These are phyloP conservation scores for Macaca nemestrina DNA, from an alignment of 2,113 vertebrate species.

Conservation along the genomic window DNA sequence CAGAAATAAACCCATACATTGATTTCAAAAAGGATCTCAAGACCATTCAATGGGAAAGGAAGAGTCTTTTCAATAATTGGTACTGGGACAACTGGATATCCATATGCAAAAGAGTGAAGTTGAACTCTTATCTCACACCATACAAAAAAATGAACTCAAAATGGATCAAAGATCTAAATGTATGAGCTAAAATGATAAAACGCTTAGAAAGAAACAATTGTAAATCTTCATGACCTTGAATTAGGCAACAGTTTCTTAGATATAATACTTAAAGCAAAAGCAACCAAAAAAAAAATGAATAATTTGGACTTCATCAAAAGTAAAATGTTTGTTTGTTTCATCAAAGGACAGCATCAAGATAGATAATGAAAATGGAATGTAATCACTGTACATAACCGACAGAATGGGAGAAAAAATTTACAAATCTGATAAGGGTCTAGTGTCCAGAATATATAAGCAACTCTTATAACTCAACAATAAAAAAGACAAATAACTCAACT, in stretches of 20 bases:
- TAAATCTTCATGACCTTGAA: not conserved
- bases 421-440: not conserved
- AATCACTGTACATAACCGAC: not conserved
- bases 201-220: not conserved
- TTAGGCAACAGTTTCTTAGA: not conserved
- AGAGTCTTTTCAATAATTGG: conserved; percentile 1
- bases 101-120: not conserved
- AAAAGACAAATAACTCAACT: not conserved
- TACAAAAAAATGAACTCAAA: not conserved
- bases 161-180: not conserved
- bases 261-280: not conserved
- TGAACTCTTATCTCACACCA: not conserved
- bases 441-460: not conserved
- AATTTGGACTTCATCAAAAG: not conserved
- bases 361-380: not conserved
- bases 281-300: not conserved
- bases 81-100: not conserved
- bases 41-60: not conserved
- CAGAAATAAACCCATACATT: not conserved
- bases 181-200: not conserved
- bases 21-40: not conserved
- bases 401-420: not conserved
- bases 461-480: not conserved
- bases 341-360: not conserved
- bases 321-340: not conserved